phyloP scores from a whole-genome alignment of 2,113 vertebrate genomes.

The Eupsittula cactorum region DNA sequence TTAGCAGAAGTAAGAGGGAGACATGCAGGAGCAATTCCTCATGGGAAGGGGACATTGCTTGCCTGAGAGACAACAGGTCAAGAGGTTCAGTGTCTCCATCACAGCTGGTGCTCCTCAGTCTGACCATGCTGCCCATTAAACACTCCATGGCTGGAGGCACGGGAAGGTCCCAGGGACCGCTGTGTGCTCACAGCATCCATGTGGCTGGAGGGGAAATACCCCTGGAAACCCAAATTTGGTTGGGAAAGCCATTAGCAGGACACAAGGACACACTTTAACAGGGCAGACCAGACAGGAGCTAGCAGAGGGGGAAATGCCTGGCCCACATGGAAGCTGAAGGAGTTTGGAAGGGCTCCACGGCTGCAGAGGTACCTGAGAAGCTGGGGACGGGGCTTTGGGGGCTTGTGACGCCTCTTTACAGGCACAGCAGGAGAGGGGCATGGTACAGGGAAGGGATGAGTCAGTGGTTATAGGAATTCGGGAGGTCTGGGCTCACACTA shows the following conservation, averaged over 20 bases:
- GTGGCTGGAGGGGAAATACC: background rate
- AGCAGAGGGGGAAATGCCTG: background rate
- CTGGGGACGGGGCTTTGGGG: background rate
- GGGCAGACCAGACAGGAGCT: accelerated
- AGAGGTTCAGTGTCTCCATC: background rate
- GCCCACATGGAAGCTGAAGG: accelerated
- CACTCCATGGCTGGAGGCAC: accelerated
- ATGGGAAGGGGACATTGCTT: background rate
- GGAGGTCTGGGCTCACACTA: background rate
- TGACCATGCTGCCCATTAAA: background rate
- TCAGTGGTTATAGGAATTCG: background rate
- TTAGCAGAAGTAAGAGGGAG: background rate
- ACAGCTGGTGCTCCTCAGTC: background rate
- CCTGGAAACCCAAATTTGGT: background rate
- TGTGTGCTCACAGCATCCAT: background rate
- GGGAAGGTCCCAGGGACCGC: accelerated
- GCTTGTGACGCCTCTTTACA: background rate
- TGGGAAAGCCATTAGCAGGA: background rate
- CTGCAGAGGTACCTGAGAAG: background rate
- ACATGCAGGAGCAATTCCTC: background rate
- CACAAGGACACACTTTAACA: accelerated
- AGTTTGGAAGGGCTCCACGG: background rate
- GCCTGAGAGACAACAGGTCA: background rate
- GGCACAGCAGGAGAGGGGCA: accelerated
- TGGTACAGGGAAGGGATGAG: background rate